Percentiles rank a stretch among this genome's conserved stretches.
Evolutionary conservation across 2,888 invertebrate genomes (phyloP).

Genomic region (Branchinecta sandiegonensis): DNA sequence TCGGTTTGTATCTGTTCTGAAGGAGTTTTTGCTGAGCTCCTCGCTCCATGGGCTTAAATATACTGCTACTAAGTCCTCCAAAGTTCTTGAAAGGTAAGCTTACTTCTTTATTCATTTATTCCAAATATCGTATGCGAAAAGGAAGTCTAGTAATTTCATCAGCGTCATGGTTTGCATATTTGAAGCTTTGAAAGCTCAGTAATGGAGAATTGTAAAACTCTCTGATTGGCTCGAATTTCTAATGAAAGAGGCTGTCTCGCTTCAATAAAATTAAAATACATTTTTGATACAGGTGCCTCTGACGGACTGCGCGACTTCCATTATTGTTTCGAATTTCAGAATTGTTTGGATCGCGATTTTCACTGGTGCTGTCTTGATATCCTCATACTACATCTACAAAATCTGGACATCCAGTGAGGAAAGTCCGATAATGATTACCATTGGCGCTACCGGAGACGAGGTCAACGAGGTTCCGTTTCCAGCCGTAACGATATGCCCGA

Average conservation of each 20-base stretch:
- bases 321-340: background rate
- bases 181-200: too few relatives aligned
- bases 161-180: too few relatives aligned
- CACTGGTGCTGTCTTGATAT: background rate
- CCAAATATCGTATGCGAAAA: too few relatives aligned
- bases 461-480: background rate
- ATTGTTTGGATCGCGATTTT: conserved; percentile 1
- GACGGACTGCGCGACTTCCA: too few relatives aligned
- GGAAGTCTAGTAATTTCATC: too few relatives aligned
- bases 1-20: background rate
- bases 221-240: too few relatives aligned
- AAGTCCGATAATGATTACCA: conserved; percentile 6
- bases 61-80: background rate
- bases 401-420: background rate
- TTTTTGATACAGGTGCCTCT: too few relatives aligned
- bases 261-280: too few relatives aligned
- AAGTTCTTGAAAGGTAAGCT: background rate
- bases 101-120: too few relatives aligned
- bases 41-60: background rate
- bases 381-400: background rate
- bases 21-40: background rate
- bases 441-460: conserved; percentile 4
- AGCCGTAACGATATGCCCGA: background rate
- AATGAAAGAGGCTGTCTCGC: too few relatives aligned
- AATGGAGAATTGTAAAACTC: too few relatives aligned